Conservation (phyloP, 1,140 invertebrate genomes). For the Elymnias hypermnestra region DNA sequence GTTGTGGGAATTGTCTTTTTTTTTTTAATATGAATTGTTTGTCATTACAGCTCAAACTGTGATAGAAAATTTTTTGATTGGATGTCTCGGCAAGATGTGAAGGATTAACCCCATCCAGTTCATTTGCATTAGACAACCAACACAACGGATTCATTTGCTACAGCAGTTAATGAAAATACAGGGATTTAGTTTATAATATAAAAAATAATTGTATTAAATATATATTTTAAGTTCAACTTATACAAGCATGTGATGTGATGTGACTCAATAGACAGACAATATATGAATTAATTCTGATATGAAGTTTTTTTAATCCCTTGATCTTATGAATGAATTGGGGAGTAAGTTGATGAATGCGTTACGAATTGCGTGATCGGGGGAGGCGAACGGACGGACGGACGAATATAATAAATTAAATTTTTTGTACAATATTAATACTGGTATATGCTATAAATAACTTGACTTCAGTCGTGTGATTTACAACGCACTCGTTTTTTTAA, state of each 20-base stretch:
- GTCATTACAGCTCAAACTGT: slow-evolving; percentile 74
- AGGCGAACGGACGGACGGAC: no score
- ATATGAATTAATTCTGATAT: slow-evolving; percentile 38
- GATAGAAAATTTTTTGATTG: slow-evolving; percentile 76
- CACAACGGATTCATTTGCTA: slow-evolving; percentile 64
- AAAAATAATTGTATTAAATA: slow-evolving; percentile 54
- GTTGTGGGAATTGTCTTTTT: no score
- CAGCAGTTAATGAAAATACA: slow-evolving; percentile 69
- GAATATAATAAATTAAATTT: no score
- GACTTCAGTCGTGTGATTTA: no score
- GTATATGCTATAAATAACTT: no score
- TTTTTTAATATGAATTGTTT: no score
- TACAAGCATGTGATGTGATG: slow-evolving; percentile 61
- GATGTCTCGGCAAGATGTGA: slow-evolving; percentile 72
- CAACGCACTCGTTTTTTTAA: no score
- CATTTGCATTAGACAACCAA: slow-evolving; percentile 57
- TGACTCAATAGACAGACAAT: slow-evolving; percentile 69
- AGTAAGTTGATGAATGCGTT: no score
- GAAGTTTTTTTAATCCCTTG: no score
- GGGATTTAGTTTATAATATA: slow-evolving; percentile 74
- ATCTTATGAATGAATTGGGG: no score
- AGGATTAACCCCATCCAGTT: slow-evolving; percentile 41
- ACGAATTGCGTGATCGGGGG: no score
- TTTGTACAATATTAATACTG: no score
- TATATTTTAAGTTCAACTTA: slow-evolving; percentile 71